Base-by-base conservation (phyloP, 1,140 invertebrate species). In the Leptinotarsa defecta region DNA sequence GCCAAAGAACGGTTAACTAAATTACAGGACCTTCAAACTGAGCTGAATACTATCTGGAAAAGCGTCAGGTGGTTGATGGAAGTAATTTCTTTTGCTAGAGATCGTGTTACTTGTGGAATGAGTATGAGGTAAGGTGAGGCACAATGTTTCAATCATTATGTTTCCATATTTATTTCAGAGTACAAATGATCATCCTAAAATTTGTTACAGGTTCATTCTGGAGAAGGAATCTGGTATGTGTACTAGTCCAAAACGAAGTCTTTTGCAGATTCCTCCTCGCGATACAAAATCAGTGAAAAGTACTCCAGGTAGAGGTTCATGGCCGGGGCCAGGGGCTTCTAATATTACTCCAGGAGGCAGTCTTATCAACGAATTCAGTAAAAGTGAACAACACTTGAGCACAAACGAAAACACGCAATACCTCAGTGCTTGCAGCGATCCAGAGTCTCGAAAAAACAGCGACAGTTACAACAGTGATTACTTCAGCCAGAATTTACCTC, bases 41-140 rank as follows among this genome's bases (percentile, higher is more conserved):
- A 93, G 81, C 87, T 96, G 13, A 96, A 96, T 79, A 84, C 88
- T 0, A 91, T 95, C 1, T 99, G 97, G 97, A 96, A 97, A 83
- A 92, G 92, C 24, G 92, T 95, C 3, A 90, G 98, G 15, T 99
- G 97, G 97, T 89, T 98, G 1, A 95, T 97, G 90, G 96, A 98
- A 81, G 92, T 97, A 3, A 94, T 98, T 57, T 93, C 94, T 1
- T 96, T 96, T 83, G 96, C 96, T 1, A 88, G 96, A 73, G 96
- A 98, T 83, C 93, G 88, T 24, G 87, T 86, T 74, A 81, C 81
- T 70, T 81, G 81, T 27, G 84, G 83, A 17, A 83, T 87, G 19
- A 82, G 78, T 62, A 81, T 86, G 80, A 87, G 87, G 77, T 81
- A 88, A 72, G 24, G 86, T 71, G 64, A 22, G 64, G 52, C n/a